Evolutionary conservation across 2,888 invertebrate genomes (phyloP).

Genomic region (Acleris emargana): DNA sequence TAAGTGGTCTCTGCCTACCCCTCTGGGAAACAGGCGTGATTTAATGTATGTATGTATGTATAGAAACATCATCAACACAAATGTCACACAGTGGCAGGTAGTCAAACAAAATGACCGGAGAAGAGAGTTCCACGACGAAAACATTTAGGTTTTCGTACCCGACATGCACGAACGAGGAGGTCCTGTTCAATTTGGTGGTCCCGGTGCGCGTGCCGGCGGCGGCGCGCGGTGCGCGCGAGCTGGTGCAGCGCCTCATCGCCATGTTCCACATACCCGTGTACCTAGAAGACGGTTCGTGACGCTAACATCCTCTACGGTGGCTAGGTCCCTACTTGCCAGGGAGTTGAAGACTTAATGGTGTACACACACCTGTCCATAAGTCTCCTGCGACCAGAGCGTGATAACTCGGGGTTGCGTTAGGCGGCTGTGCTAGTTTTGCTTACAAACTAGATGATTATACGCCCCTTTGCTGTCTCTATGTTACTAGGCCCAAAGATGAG

Average conservation of each 20-base stretch:
- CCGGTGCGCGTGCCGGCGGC: slow-evolving; percentile 85
- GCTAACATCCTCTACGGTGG: background rate
- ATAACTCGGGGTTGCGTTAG: too few species aligned
- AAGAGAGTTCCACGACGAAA: slow-evolving; percentile 60
- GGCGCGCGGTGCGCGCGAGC: slow-evolving; percentile 81
- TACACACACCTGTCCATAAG: too few species aligned
- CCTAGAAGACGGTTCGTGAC: slow-evolving; percentile 84
- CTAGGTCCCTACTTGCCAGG: too few species aligned
- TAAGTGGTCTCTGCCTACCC: too few species aligned
- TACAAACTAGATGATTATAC: too few species aligned
- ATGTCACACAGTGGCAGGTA: background rate
- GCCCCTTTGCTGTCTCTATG: too few species aligned
- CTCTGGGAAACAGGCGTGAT: too few species aligned
- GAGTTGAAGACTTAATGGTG: too few species aligned
- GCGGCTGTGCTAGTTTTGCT: too few species aligned
- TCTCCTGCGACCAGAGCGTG: too few species aligned
- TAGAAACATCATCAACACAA: background rate
- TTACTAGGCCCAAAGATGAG: too few species aligned
- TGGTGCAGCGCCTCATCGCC: slow-evolving; percentile 86
- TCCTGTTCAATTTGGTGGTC: slow-evolving; percentile 83
- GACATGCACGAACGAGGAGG: slow-evolving; percentile 81
- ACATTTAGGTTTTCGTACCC: slow-evolving; percentile 81
- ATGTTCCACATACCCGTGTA: slow-evolving; percentile 88
- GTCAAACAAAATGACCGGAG: slow-evolving; percentile 60
- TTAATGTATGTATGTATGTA: too few species aligned